A percentile compares a stretch with the other conserved stretches of the same genome.
These are phyloP conservation scores for Astropecten irregularis DNA, from an alignment of 53 echinoderm and acorn worm genomes.

Conservation along the genomic window DNA sequence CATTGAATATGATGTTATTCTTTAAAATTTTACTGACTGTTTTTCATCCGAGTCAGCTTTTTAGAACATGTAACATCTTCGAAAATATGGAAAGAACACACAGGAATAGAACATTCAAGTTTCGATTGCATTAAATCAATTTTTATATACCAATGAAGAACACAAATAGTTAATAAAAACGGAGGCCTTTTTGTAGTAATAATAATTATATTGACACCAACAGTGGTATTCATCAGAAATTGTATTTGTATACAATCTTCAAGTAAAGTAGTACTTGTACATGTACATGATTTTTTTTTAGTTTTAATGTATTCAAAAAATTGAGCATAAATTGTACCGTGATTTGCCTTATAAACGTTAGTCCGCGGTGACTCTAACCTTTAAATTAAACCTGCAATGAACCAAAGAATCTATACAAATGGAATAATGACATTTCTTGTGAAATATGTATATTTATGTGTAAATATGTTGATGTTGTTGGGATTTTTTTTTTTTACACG, in stretches of 20 bases:
- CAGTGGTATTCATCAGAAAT: background rate
- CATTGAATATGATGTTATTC: no score
- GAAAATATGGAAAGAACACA: no score
- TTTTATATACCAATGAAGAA: no score
- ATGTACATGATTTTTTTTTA: background rate
- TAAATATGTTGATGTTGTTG: constrained; percentile 1
- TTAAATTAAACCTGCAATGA: constrained; percentile 41
- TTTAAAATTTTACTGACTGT: no score
- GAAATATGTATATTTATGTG: constrained; percentile 40
- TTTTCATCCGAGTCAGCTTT: no score
- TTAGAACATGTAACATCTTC: no score
- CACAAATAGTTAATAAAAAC: no score
- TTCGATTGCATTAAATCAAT: no score
- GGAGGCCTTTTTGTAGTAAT: constrained; percentile 34
- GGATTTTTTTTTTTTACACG: no score
- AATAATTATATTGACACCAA: background rate
- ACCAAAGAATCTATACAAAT: constrained; percentile 59
- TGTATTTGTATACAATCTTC: background rate
- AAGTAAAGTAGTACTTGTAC: background rate
- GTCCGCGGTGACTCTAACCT: constrained; percentile 49
- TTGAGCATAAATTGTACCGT: constrained; percentile 28
- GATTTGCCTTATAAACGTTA: constrained; percentile 33
- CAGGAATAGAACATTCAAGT: no score
- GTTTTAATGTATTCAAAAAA: constrained; percentile 30
- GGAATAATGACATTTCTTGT: constrained; percentile 5